phyloP scores from a whole-genome alignment of 2,888 invertebrate genomes.

The Rhimphoctona megacephalus region DNA sequence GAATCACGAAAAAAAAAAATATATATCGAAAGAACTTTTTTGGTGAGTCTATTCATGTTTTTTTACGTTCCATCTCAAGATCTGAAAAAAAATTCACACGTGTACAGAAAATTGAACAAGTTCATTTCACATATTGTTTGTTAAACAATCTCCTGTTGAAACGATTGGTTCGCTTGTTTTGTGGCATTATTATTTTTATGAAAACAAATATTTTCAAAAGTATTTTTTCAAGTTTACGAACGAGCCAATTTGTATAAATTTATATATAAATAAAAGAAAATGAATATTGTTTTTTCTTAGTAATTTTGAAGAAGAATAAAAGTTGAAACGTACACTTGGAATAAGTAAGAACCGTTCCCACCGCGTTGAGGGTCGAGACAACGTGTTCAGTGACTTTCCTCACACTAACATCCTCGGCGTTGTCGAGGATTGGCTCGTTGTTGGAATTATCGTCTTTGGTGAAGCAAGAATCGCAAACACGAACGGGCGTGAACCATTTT shows the following conservation, averaged over 20 bases:
- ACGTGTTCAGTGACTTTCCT: conserved; percentile 90
- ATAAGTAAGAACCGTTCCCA: conserved; percentile 90
- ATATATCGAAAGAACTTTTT: no score
- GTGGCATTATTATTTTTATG: no score
- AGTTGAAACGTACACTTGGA: conserved; percentile 88
- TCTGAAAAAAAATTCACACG: no score
- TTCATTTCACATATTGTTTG: no score
- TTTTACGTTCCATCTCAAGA: no score
- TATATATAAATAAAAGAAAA: not conserved
- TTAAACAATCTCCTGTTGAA: no score
- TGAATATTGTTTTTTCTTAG: not conserved
- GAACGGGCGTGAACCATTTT: conserved; percentile 90
- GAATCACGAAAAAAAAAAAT: no score
- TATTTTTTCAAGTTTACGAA: no score
- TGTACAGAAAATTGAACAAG: no score
- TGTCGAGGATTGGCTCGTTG: conserved; percentile 73
- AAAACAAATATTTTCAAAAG: no score
- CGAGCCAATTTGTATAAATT: not conserved
- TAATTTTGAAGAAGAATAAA: not conserved
- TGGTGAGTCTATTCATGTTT: no score
- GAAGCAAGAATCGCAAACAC: conserved; percentile 91
- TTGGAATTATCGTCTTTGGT: conserved; percentile 80
- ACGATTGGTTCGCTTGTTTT: no score
- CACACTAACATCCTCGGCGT: conserved; percentile 86
- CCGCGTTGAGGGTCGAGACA: conserved; percentile 89